These are phyloP conservation scores for Lordiphosa mommai DNA, from an alignment of 1,140 invertebrate species.

Conservation along the genomic window DNA sequence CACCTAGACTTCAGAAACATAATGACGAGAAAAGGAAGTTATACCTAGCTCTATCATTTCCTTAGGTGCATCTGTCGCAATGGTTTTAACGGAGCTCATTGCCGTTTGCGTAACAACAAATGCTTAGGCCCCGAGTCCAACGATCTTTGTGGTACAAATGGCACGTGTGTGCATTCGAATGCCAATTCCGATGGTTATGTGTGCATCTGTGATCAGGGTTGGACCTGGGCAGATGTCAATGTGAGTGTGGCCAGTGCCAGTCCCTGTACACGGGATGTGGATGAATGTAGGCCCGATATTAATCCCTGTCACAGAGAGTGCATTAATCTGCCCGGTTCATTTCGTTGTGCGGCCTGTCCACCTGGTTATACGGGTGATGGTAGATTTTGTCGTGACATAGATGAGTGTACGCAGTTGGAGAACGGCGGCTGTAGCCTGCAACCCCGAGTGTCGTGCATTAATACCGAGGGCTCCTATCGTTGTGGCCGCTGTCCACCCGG, in stretches of 20 bases:
- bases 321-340: slow-evolving; percentile 92
- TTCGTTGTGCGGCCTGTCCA: slow-evolving; percentile 91
- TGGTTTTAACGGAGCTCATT: slow-evolving; percentile 91
- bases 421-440: slow-evolving; percentile 95
- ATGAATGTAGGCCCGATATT: slow-evolving; percentile 88
- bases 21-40: too few species aligned
- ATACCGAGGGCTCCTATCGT: slow-evolving; percentile 89
- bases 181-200: slow-evolving; percentile 82
- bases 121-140: slow-evolving; percentile 85
- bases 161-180: slow-evolving; percentile 86
- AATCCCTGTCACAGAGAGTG: slow-evolving; percentile 91
- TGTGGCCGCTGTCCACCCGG: slow-evolving; percentile 93
- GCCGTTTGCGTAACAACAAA: slow-evolving; percentile 85
- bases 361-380: slow-evolving; percentile 92
- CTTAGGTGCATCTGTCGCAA: slow-evolving; percentile 87
- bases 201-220: slow-evolving; percentile 92
- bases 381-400: slow-evolving; percentile 90
- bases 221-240: slow-evolving; percentile 85
- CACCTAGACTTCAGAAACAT: too few species aligned
- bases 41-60: too few species aligned
- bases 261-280: slow-evolving; percentile 85
- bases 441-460: slow-evolving; percentile 88
- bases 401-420: slow-evolving; percentile 89
- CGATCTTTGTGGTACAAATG: slow-evolving; percentile 94
- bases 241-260: slow-evolving; percentile 82